Evolutionary conservation across 2,113 vertebrate species (phyloP), one percentile per base, ranked within the genome.

Genomic region (Corythoichthys intestinalis): DNA sequence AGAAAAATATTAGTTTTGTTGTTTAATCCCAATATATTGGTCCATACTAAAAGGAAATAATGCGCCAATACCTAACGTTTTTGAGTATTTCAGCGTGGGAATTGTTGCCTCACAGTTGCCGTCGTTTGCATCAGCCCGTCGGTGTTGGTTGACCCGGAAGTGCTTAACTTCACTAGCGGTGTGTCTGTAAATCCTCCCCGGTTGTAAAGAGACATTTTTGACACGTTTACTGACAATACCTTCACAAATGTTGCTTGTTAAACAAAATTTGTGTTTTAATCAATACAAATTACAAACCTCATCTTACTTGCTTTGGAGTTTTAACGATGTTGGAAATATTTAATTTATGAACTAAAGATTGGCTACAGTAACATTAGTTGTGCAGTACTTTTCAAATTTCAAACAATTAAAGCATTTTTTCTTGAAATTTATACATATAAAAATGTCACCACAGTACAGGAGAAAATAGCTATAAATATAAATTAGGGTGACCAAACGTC

Each of bases 91-190:
- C 7, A 17, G 38, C 13, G 34, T 4, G 10, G 10, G n/a, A n/a
- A 44, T 11, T 17, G 38, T 59, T 38, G 62, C 13, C 20, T 52
- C 35, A 17, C 64, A 0, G 9, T 54, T 66, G 37, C 65, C 17
- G 37, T 7, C 37, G 65, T 66, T 66, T 66, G 65, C 65, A 41
- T 66, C 65, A 66, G 65, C 48, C 64, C 9, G 48, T 38, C 2
- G 4, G 2, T 66, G 49, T 52, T 12, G 6, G 1, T 17, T 8
- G 14, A 66, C 65, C 65, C 50, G 65, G 65, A 66, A 53, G 50
- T 66, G 20, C 48, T 41, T 54, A 0, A 20, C 7, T 1, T 20
- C n/a, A 12, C 11, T 7, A 7, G 1, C 1, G 10, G 38, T 39
- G 50, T 66, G 4, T 8, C 2, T 0, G 6, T 4, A 63, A 47